These are phyloP conservation scores for Diplogasteroides magnus DNA, from an alignment of 1,140 invertebrate genomes.

Conservation along the genomic window DNA sequence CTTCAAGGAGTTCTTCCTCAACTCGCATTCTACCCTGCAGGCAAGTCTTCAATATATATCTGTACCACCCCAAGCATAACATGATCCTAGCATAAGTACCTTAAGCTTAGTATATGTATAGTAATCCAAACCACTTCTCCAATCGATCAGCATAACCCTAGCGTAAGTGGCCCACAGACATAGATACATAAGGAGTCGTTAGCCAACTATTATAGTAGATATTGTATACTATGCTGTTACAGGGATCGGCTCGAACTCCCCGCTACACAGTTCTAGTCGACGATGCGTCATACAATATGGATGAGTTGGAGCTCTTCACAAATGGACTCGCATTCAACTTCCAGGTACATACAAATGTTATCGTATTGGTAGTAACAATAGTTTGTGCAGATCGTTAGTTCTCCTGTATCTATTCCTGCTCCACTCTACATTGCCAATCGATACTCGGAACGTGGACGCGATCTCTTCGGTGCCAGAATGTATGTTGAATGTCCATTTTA, in stretches of 20 bases:
- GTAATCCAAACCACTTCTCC: too few relatives aligned
- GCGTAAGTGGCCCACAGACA: too few relatives aligned
- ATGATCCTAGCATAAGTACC: too few relatives aligned
- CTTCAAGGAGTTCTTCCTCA: constrained; percentile 34
- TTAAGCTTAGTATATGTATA: too few relatives aligned
- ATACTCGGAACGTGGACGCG: constrained; percentile 29
- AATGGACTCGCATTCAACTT: constrained; percentile 18
- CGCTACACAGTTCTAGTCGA: constrained; percentile 26
- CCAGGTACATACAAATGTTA: background rate
- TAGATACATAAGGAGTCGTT: too few relatives aligned
- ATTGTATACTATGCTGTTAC: too few relatives aligned
- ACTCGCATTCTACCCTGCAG: constrained; percentile 26
- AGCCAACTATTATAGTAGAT: too few relatives aligned
- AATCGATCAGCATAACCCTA: too few relatives aligned
- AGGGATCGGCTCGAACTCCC: constrained; percentile 29
- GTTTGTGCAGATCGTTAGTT: constrained; percentile 31
- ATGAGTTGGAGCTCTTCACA: constrained; percentile 24
- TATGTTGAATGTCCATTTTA: too few relatives aligned
- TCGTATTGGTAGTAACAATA: background rate
- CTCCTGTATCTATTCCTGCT: constrained; percentile 28
- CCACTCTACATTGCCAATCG: constrained; percentile 31
- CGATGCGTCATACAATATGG: constrained; percentile 19
- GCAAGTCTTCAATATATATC: too few relatives aligned
- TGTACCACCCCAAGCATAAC: too few relatives aligned
- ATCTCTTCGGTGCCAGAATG: constrained; percentile 14